Conservation (phyloP, 2,113 vertebrate genomes). For the Sigmodon hispidus region DNA sequence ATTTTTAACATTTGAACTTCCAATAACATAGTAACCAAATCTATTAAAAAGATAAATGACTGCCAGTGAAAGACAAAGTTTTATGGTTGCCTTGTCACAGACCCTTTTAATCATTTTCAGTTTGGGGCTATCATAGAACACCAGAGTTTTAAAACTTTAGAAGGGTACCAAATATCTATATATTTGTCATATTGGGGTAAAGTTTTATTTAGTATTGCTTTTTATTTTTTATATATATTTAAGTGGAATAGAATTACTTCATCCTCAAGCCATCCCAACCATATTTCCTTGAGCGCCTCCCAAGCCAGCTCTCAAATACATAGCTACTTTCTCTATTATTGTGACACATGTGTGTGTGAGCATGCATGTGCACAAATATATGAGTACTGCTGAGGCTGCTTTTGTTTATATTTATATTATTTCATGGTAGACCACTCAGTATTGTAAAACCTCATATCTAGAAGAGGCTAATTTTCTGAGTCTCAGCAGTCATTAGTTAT, state of each 20-base stretch:
- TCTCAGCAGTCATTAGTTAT: neutral
- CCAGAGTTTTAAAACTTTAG: neutral
- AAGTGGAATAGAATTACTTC: neutral
- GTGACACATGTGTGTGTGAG: no score
- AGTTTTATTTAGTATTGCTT: neutral
- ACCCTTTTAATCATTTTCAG: neutral
- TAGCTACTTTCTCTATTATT: neutral
- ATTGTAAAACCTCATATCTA: neutral
- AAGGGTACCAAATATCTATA: neutral
- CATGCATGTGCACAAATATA: neutral
- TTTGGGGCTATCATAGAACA: neutral
- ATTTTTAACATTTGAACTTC: conserved; percentile 28
- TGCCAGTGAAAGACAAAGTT: neutral
- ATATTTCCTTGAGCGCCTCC: neutral
- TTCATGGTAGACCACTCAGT: no score
- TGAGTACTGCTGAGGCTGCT: neutral
- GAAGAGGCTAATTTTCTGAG: neutral
- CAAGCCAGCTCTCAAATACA: neutral
- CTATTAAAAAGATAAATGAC: neutral
- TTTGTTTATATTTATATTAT: neutral
- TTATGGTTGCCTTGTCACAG: neutral
- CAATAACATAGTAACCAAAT: neutral
- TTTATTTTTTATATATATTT: neutral
- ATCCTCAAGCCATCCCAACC: neutral
- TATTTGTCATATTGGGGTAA: neutral